Evolutionary conservation across 2,113 vertebrate species (phyloP).

Genomic region (Syrrhaptes paradoxus): DNA sequence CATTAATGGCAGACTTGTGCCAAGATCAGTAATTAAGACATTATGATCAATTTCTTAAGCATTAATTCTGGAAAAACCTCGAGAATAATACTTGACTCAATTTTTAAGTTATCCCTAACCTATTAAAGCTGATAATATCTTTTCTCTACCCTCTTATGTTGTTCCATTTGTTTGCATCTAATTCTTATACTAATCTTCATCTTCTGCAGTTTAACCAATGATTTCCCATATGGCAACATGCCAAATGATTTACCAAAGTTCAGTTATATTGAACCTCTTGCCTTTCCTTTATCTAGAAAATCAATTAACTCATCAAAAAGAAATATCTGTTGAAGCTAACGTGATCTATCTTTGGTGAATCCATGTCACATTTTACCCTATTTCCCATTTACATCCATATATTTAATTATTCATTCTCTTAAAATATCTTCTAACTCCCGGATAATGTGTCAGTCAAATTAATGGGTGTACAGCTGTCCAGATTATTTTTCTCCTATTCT

Average conservation of each 20-base stretch:
- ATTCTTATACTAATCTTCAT: neutral
- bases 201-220: constrained; percentile 2
- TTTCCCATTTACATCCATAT: neutral
- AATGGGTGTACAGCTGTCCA: neutral
- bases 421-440: neutral
- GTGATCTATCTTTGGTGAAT: constrained; percentile 12
- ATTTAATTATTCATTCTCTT: constrained; percentile 9
- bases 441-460: neutral
- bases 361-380: neutral
- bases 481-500: neutral
- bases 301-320: constrained; percentile 27
- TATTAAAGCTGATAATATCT: neutral
- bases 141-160: neutral
- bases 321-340: neutral
- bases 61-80: neutral
- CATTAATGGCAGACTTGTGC: neutral
- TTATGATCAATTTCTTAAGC: neutral
- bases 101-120: neutral
- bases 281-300: constrained; percentile 19
- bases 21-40: neutral
- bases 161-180: neutral
- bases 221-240: neutral
- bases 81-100: neutral
- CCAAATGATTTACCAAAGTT: constrained; percentile 6
- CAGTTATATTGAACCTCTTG: neutral